Evolutionary conservation across 2,888 invertebrate genomes (phyloP).

Genomic region (Limnephilus lunatus): DNA sequence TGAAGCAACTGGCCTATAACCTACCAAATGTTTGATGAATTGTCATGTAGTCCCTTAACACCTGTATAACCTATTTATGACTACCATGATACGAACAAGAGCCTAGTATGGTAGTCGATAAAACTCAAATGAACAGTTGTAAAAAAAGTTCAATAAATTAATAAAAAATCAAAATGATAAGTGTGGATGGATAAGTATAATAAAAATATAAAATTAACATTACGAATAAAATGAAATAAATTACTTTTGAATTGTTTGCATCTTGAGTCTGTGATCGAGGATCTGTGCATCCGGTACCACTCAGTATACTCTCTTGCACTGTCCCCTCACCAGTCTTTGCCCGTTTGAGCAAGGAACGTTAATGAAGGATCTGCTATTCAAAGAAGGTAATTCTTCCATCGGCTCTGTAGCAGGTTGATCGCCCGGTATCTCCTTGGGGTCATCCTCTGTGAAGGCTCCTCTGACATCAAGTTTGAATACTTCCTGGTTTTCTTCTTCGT

Average conservation of each 20-base stretch:
- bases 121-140: too few species aligned
- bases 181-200: too few species aligned
- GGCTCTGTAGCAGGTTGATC: neutral
- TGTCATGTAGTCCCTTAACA: too few species aligned
- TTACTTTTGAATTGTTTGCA: neutral
- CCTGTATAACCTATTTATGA: too few species aligned
- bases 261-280: neutral
- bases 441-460: conserved; percentile 11
- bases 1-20: too few species aligned
- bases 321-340: neutral
- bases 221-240: neutral
- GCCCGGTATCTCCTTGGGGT: neutral
- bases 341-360: conserved; percentile 47
- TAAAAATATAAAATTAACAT: neutral
- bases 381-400: neutral
- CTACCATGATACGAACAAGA: too few species aligned
- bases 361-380: conserved; percentile 42
- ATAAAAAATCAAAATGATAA: too few species aligned
- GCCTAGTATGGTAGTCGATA: too few species aligned
- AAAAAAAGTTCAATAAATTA: too few species aligned
- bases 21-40: too few species aligned
- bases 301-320: neutral
- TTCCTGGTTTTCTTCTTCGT: conserved; percentile 26
- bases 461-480: conserved; percentile 48
- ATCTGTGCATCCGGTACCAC: neutral